phyloP scores from a whole-genome alignment of 1,140 invertebrate genomes.

The Drosophila nasuta region DNA sequence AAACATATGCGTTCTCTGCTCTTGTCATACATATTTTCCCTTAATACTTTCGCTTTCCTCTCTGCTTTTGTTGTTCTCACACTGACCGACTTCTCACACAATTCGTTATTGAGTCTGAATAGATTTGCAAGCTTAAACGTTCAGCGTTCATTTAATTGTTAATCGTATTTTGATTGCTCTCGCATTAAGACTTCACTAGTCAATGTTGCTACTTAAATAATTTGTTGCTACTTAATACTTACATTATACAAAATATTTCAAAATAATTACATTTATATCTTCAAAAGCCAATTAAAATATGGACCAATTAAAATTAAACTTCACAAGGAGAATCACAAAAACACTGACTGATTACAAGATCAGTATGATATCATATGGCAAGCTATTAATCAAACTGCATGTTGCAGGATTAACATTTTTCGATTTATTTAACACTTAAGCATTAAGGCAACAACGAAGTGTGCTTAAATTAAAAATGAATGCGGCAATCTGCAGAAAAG shows the following conservation, averaged over 20 bases:
- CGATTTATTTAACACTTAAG: conserved; percentile 25
- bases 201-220: too few species aligned
- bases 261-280: background rate
- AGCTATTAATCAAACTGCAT: conserved; percentile 24
- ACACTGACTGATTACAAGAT: conserved; percentile 1
- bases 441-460: conserved; percentile 52
- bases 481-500: conserved; percentile 48
- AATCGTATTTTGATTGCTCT: too few species aligned
- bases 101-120: background rate
- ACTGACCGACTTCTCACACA: conserved; percentile 1
- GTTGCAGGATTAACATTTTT: background rate
- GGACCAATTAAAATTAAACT: background rate
- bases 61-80: conserved; percentile 1
- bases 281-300: background rate
- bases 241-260: background rate
- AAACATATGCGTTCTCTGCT: background rate
- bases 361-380: conserved; percentile 5
- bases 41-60: conserved; percentile 20
- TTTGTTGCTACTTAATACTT: too few species aligned
- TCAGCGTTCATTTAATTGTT: too few species aligned
- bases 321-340: too few species aligned
- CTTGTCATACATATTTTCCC: conserved; percentile 4
- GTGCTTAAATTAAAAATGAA: conserved; percentile 55
- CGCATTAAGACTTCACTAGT: too few species aligned
- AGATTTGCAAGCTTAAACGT: background rate